Evolutionary conservation across 30 jellyfish, hydroid and myxozoan genomes (phyloP).

Genomic region (Aurelia aurita): DNA sequence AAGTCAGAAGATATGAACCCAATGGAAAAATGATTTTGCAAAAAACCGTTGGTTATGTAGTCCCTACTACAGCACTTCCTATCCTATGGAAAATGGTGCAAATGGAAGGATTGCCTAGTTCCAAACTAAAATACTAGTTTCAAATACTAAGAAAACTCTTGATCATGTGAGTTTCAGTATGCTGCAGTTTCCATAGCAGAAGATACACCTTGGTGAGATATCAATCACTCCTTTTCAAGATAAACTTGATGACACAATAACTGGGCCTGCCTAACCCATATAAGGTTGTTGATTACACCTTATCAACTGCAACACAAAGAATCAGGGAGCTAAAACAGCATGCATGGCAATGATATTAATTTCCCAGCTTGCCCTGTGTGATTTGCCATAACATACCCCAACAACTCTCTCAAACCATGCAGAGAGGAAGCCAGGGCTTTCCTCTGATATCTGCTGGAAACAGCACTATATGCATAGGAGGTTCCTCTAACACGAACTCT

Average conservation of each 20-base stretch:
- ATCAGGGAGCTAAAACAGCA: conserved; percentile 39
- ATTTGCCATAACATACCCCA: neutral
- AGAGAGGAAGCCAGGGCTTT: conserved; percentile 39
- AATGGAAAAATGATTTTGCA: too few species aligned
- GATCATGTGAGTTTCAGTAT: too few species aligned
- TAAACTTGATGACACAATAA: neutral
- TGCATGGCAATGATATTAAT: neutral
- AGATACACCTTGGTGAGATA: too few species aligned
- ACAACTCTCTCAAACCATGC: conserved; percentile 21
- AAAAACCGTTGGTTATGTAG: too few species aligned
- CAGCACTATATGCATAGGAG: conserved; percentile 1
- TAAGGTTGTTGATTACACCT: conserved; percentile 17
- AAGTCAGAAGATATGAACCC: too few species aligned
- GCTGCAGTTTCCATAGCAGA: neutral
- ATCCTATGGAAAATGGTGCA: too few species aligned
- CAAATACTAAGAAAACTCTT: too few species aligned
- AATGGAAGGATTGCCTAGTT: too few species aligned
- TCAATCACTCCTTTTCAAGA: too few species aligned
- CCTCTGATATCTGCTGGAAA: conserved; percentile 43
- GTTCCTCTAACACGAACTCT: too few species aligned
- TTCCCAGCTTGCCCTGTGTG: conserved; percentile 51
- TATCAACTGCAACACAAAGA: neutral
- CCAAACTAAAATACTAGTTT: too few species aligned
- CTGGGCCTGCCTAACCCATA: neutral
- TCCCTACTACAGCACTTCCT: too few species aligned